Base-by-base conservation (phyloP, 2,113 vertebrate genomes). In the Alethe castanea region DNA sequence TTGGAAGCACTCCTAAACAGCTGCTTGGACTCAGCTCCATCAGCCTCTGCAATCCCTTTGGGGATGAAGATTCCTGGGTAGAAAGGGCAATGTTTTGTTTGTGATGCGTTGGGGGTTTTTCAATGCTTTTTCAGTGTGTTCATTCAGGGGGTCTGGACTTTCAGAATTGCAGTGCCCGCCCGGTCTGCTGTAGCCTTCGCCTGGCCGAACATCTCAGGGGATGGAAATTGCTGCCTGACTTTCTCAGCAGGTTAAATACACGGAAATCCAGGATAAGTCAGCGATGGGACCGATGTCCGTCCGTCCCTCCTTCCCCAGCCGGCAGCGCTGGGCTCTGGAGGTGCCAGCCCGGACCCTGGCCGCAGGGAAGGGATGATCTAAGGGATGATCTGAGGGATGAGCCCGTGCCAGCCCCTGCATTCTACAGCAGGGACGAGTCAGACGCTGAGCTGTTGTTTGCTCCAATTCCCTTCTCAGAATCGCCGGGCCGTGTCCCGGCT, bases 241-340 rank as follows among this genome's bases (percentile, higher is more conserved):
- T 47, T 85, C 6, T 1, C 1, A 6, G 47, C 62, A 3, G 66
- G 60, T 42, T 23, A 47, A 81, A 35, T 3, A 4, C 13, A 1
- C 11, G 26, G 10, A 72, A 48, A 53, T 11, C 13, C 25, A 6
- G 8, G 8, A 7, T 65, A 33, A 23, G 72, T n/a, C 20, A 0
- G 42, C 5, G 14, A 5, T 5, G 60, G 25, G 2, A 31, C 6
- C 3, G 6, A 6, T 3, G 45, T 11, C 9, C 40, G 44, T 59
- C 57, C 36, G 45, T 11, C 9, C 40, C 44, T 59, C 57, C 36
- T 19, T 25, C 25, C 50, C 77, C 45, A 1, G 23, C 70, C 8
- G 9, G 22, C 35, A 9, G 11, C 56, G n/a, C 52, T 2, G 61
- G 45, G 81, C 77, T 33, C 14, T 1, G 44, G 36, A 64, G 48